Conservation (phyloP, 2,797 vertebrate genomes). For the Sternotherus odoratus region DNA sequence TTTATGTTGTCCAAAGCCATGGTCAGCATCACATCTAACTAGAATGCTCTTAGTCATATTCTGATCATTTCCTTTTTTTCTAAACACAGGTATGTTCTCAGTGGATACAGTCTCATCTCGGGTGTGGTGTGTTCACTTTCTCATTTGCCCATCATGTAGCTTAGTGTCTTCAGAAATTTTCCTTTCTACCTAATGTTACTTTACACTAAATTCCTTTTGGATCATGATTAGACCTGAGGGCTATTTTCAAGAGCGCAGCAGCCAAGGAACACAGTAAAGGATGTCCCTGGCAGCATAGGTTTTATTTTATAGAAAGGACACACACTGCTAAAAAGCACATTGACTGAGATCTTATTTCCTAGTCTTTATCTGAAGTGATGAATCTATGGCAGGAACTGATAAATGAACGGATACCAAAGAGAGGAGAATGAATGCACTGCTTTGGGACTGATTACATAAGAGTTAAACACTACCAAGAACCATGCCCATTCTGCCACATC, state of each 20-base stretch:
- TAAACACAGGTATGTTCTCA: neutral
- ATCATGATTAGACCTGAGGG: neutral
- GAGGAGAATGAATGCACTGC: neutral
- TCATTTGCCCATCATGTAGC: neutral
- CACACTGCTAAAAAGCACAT: fast-evolving
- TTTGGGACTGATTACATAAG: neutral
- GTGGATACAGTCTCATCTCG: neutral
- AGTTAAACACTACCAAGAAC: neutral
- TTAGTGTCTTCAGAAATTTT: neutral
- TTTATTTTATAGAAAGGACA: neutral
- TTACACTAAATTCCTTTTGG: neutral
- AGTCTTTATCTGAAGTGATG: neutral
- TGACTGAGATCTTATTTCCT: neutral
- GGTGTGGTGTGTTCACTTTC: neutral
- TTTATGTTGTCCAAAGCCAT: neutral
- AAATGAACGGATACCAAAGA: neutral
- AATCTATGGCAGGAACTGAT: neutral
- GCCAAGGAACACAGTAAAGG: neutral
- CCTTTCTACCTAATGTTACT: neutral
- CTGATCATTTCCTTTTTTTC: neutral
- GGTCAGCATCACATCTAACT: neutral
- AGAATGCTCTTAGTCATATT: neutral
- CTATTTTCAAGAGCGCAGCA: neutral
- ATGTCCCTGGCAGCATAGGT: neutral
- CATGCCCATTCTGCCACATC: neutral